Percentiles rank a stretch among this genome's conserved stretches.
Evolutionary conservation across 2,797 vertebrate species (phyloP).

Genomic region (Melanotaenia parkinsoni): DNA sequence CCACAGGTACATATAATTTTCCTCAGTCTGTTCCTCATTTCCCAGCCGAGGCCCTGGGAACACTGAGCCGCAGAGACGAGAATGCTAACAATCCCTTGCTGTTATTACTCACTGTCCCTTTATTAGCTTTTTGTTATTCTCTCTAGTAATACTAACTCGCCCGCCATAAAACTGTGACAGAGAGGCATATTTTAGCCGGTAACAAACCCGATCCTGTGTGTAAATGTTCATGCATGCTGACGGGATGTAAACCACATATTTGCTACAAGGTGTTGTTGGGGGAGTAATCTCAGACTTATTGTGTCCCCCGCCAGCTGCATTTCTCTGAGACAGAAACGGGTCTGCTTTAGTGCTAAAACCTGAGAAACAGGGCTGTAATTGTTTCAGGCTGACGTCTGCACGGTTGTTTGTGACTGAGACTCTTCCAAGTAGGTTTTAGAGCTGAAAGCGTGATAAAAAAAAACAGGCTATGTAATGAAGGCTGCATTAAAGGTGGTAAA

Average conservation of each 20-base stretch:
- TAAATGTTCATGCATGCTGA: slow-evolving; percentile 45
- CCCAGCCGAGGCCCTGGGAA: no score
- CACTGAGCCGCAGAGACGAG: neutral
- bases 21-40: no score
- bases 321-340: slow-evolving; percentile 55
- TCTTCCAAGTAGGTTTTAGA: neutral
- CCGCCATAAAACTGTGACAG: slow-evolving; percentile 32
- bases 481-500: neutral
- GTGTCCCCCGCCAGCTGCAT: slow-evolving; percentile 59
- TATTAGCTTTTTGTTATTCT: slow-evolving; percentile 37
- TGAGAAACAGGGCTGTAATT: slow-evolving; percentile 77
- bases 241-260: slow-evolving; percentile 44
- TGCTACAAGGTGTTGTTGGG: slow-evolving; percentile 58
- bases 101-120: slow-evolving; percentile 12
- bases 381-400: slow-evolving; percentile 66
- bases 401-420: slow-evolving; percentile 7
- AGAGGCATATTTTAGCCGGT: slow-evolving; percentile 35
- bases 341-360: slow-evolving; percentile 67
- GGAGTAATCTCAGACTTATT: slow-evolving; percentile 62
- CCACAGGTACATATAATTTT: no score
- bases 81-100: slow-evolving; percentile 7
- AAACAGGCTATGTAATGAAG: neutral
- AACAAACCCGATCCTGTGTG: slow-evolving; percentile 21
- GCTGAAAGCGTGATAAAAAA: neutral
- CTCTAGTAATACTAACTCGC: slow-evolving; percentile 14